A percentile compares a stretch with the other conserved stretches of the same genome.
These are phyloP conservation scores for Dendroctonus valens DNA, from an alignment of 1,140 invertebrate genomes.

Conservation along the genomic window DNA sequence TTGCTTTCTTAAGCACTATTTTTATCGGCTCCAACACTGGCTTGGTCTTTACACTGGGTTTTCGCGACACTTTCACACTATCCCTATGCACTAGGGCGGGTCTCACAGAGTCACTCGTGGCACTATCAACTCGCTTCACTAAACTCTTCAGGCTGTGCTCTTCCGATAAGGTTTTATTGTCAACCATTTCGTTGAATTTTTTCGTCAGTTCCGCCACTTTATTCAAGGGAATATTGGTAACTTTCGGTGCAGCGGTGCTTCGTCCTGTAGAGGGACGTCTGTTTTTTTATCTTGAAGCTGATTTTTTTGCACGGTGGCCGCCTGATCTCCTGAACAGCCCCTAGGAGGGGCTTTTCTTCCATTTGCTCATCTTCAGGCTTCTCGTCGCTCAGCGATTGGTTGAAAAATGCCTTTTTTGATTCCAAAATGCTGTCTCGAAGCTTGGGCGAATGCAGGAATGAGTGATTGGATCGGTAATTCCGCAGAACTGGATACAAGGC, in stretches of 20 bases:
- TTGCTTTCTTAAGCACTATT: constrained; percentile 24
- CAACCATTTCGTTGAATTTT: constrained; percentile 54
- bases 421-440: constrained; percentile 35
- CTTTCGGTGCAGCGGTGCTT: constrained; percentile 14
- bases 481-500: constrained; percentile 9
- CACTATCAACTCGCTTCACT: constrained; percentile 34
- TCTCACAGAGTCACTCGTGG: constrained; percentile 9
- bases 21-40: constrained; percentile 25
- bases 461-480: constrained; percentile 29
- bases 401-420: constrained; percentile 38
- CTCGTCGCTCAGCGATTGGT: constrained; percentile 22
- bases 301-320: constrained; percentile 40
- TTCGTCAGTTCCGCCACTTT: constrained; percentile 57
- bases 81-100: constrained; percentile 22
- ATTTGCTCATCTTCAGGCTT: constrained; percentile 32
- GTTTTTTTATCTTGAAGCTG: constrained; percentile 46
- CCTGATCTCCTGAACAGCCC: constrained; percentile 11
- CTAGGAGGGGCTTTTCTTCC: constrained; percentile 22
- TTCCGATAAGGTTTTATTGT: constrained; percentile 50
- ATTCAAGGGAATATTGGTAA: constrained; percentile 52
- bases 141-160: constrained; percentile 43
- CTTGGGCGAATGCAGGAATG: constrained; percentile 37
- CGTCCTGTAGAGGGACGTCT: constrained; percentile 37
- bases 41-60: constrained; percentile 42
- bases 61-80: constrained; percentile 35